phyloP scores from a whole-genome alignment of 2,888 invertebrate species.

The Pterobdella sp. region DNA sequence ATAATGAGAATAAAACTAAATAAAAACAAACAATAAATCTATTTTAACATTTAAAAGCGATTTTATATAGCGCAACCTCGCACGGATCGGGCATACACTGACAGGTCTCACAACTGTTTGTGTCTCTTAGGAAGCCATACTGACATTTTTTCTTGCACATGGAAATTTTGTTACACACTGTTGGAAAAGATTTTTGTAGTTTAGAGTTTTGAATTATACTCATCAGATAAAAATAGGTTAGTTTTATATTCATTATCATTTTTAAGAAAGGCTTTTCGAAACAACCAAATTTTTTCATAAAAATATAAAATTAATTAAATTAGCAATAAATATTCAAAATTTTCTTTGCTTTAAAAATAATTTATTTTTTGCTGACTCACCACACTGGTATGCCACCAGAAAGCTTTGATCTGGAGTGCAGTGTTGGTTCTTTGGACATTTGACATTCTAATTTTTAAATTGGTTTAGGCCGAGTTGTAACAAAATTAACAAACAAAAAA shows the following conservation, averaged over 20 bases:
- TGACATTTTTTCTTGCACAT: not conserved
- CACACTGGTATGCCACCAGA: not conserved
- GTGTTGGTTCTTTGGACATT: constrained; percentile 18
- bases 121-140: constrained; percentile 12
- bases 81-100: constrained; percentile 14
- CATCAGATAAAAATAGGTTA: too few species aligned
- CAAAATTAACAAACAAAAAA: too few species aligned
- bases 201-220: too few species aligned
- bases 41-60: not conserved
- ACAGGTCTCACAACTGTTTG: not conserved
- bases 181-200: not conserved
- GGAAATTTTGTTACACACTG: not conserved
- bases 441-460: not conserved
- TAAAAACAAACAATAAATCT: not conserved
- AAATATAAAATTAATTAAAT: too few species aligned
- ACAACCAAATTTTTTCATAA: too few species aligned
- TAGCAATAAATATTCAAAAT: too few species aligned
- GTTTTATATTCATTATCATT: too few species aligned
- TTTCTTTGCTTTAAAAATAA: too few species aligned
- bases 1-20: not conserved
- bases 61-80: not conserved
- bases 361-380: too few species aligned
- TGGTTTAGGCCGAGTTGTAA: too few species aligned
- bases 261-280: too few species aligned
- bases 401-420: not conserved